Conservation (phyloP, 2,888 invertebrate genomes). For the Marronus borbonicus region DNA sequence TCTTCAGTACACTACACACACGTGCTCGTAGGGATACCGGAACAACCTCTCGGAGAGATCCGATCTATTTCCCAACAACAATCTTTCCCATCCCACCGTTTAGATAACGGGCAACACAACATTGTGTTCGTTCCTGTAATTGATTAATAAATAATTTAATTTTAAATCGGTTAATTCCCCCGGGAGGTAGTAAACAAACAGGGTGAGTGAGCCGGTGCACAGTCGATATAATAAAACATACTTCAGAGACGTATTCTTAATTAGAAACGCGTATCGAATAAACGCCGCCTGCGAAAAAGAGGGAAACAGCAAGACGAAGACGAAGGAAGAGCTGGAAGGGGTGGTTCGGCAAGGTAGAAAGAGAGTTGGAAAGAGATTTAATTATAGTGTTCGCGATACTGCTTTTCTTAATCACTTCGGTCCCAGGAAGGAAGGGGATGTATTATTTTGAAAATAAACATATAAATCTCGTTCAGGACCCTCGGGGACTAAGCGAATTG, state of each 20-base stretch:
- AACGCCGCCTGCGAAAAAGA: neutral
- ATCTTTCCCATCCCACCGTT: neutral
- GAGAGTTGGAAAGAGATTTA: slow-evolving; percentile 33
- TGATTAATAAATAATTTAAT: slow-evolving; percentile 57
- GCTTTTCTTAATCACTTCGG: slow-evolving; percentile 35
- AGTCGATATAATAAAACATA: slow-evolving; percentile 50
- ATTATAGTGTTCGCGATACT: slow-evolving; percentile 39
- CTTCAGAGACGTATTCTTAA: slow-evolving; percentile 54
- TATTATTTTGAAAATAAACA: slow-evolving; percentile 43
- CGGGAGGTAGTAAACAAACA: slow-evolving; percentile 7
- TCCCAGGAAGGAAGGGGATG: slow-evolving; percentile 6
- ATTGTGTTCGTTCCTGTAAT: slow-evolving; percentile 44
- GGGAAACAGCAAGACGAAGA: neutral
- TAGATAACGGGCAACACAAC: slow-evolving; percentile 8
- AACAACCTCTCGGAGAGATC: neutral
- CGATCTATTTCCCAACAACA: slow-evolving; percentile 12
- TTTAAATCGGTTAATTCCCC: slow-evolving; percentile 53
- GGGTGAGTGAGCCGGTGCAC: slow-evolving; percentile 40
- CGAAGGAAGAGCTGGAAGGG: neutral
- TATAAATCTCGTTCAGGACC: slow-evolving; percentile 19
- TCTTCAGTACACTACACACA: slow-evolving; percentile 12
- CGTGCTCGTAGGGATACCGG: neutral
- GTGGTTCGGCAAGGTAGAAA: slow-evolving; percentile 8
- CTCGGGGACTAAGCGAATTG: slow-evolving; percentile 15
- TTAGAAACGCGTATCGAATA: slow-evolving; percentile 50